Evolutionary conservation across 2,113 vertebrate species (phyloP).

Genomic region (Pipa parva): DNA sequence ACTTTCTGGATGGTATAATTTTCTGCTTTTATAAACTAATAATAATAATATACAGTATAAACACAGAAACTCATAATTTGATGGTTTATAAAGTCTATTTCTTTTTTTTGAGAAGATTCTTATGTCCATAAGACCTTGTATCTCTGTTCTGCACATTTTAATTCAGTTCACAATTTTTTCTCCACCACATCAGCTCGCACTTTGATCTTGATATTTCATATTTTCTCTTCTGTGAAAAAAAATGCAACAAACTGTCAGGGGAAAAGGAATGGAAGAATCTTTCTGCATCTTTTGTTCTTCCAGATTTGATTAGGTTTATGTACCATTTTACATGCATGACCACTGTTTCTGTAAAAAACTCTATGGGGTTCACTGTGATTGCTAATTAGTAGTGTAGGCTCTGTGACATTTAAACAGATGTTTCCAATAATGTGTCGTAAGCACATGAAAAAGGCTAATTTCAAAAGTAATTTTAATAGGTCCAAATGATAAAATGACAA

Average conservation of each 20-base stretch:
- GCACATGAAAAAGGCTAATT: slow-evolving; percentile 28
- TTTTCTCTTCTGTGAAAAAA: background rate
- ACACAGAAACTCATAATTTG: no score
- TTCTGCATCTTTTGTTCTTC: slow-evolving; percentile 6
- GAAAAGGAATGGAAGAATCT: slow-evolving; percentile 1
- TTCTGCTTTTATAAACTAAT: no score
- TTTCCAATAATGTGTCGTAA: slow-evolving; percentile 27
- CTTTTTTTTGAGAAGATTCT: no score
- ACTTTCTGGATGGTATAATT: no score
- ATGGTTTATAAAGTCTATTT: no score
- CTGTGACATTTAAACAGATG: slow-evolving; percentile 32
- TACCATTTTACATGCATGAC: slow-evolving; percentile 23
- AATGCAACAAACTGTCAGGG: background rate
- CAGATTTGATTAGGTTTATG: slow-evolving; percentile 24
- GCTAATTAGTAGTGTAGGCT: slow-evolving; percentile 33
- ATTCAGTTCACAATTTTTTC: no score
- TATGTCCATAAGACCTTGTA: no score
- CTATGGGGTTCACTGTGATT: slow-evolving; percentile 22
- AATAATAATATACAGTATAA: no score
- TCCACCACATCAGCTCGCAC: background rate
- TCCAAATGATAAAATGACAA: slow-evolving; percentile 26
- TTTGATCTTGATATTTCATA: background rate
- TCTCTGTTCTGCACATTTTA: no score
- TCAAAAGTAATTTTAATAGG: slow-evolving; percentile 26
- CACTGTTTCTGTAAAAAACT: slow-evolving; percentile 17